These are phyloP conservation scores for Limonius californicus DNA, from an alignment of 1,140 invertebrate genomes.

Conservation along the genomic window DNA sequence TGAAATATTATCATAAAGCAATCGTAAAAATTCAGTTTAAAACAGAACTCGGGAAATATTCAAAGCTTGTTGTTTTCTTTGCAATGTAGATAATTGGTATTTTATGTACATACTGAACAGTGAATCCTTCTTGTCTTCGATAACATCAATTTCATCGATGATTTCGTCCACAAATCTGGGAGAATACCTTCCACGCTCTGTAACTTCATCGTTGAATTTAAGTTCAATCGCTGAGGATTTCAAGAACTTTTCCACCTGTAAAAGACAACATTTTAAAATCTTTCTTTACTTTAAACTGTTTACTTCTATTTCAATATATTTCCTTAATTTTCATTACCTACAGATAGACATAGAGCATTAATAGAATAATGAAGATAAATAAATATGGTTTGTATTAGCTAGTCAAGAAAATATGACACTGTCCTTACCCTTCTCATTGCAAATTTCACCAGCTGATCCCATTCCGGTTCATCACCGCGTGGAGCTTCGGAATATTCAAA, in stretches of 20 bases:
- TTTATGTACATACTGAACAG: conserved; percentile 65
- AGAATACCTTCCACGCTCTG: conserved; percentile 65
- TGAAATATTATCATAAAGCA: too few species aligned
- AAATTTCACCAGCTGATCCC: conserved; percentile 74
- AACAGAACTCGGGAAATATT: too few species aligned
- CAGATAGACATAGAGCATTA: too few species aligned
- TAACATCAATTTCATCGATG: conserved; percentile 71
- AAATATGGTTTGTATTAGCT: too few species aligned
- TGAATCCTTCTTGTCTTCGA: conserved; percentile 74
- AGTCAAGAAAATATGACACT: too few species aligned
- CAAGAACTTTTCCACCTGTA: conserved; percentile 60
- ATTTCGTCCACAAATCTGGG: conserved; percentile 79
- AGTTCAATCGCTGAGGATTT: conserved; percentile 73
- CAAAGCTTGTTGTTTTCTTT: too few species aligned
- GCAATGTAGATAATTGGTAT: too few species aligned
- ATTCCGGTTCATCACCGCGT: conserved; percentile 68
- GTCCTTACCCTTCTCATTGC: conserved; percentile 60
- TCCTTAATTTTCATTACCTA: too few species aligned
- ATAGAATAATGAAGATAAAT: too few species aligned
- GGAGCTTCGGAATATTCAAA: conserved; percentile 64
- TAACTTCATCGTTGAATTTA: conserved; percentile 63
- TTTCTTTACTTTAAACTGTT: too few species aligned
- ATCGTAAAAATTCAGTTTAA: too few species aligned
- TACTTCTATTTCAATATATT: too few species aligned
- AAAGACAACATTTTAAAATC: conserved; percentile 22